Evolutionary conservation across 2,888 invertebrate species (phyloP).

Genomic region (Periphyllus acericola): DNA sequence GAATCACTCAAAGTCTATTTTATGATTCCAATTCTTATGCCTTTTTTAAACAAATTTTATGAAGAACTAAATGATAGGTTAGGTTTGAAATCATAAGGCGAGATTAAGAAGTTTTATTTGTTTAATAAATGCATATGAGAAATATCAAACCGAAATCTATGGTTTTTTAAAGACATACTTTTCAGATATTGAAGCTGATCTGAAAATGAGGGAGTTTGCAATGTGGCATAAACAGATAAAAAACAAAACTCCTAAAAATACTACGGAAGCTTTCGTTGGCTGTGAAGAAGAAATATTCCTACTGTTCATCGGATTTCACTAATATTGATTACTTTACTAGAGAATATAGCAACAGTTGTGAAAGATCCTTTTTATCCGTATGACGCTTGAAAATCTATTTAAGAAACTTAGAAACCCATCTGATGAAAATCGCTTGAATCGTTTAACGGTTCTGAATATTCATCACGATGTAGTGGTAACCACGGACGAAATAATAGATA

Average conservation of each 20-base stretch:
- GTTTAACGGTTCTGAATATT: neutral
- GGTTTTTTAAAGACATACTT: neutral
- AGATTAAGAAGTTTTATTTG: no score
- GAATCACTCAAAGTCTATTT: neutral
- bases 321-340: constrained; percentile 17
- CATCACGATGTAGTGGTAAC: constrained; percentile 1
- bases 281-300: no score
- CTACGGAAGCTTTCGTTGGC: neutral
- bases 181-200: constrained; percentile 1
- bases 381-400: neutral
- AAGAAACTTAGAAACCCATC: neutral
- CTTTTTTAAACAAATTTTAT: constrained; percentile 21
- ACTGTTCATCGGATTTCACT: neutral
- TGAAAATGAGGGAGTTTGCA: no score
- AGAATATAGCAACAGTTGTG: constrained; percentile 1
- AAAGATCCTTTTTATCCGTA: constrained; percentile 5
- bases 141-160: neutral
- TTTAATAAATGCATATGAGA: no score
- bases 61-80: no score
- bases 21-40: neutral
- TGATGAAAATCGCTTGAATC: no score
- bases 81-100: no score
- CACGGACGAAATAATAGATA: no score
- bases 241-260: constrained; percentile 26
- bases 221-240: neutral